Percentiles rank a stretch among this genome's conserved stretches.
Conservation (phyloP, 2,888 invertebrate species). For the Orthonevra nobilis region DNA sequence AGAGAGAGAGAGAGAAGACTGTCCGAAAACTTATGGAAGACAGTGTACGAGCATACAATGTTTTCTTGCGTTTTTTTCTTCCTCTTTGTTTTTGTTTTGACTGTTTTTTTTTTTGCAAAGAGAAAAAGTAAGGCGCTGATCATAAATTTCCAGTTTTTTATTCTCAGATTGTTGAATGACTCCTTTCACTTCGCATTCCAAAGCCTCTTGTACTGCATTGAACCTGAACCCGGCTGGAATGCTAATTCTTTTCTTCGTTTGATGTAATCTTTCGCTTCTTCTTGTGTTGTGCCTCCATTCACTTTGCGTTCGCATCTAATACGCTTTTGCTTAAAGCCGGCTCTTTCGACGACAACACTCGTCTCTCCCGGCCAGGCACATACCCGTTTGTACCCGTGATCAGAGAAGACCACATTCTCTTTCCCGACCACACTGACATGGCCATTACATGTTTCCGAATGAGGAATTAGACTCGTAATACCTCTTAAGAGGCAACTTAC, state of each 20-base stretch:
- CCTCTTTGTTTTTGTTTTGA: neutral
- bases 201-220: constrained; percentile 69
- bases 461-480: constrained; percentile 33
- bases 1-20: no score
- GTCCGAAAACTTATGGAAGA: no score
- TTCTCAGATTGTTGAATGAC: constrained; percentile 73
- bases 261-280: constrained; percentile 68
- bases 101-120: constrained; percentile 22
- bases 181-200: constrained; percentile 76
- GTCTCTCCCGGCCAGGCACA: no score
- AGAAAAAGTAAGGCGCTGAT: constrained; percentile 69
- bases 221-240: constrained; percentile 72
- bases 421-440: constrained; percentile 50
- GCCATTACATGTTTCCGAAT: constrained; percentile 34
- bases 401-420: constrained; percentile 63
- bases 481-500: constrained; percentile 33
- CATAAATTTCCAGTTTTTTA: constrained; percentile 68
- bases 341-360: no score
- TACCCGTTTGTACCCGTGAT: constrained; percentile 8
- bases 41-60: no score
- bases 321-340: no score
- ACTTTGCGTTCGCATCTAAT: constrained; percentile 49
- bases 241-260: constrained; percentile 71
- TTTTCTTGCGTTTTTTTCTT: no score
- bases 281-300: constrained; percentile 52